phyloP scores from a whole-genome alignment of 30 jellyfish, hydroid and myxozoan species.

The Pelagia noctiluca region DNA sequence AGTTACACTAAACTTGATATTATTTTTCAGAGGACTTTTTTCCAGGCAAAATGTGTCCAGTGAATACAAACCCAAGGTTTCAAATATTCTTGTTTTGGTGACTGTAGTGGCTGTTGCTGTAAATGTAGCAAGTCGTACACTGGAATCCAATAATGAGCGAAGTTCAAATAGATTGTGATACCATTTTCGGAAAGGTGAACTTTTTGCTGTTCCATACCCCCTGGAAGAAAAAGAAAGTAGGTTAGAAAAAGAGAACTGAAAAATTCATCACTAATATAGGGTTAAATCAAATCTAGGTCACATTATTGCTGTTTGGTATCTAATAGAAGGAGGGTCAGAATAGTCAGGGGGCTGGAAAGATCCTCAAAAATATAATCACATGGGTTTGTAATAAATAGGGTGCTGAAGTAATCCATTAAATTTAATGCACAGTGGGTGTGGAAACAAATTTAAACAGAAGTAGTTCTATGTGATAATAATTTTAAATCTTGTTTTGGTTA shows the following conservation, averaged over 20 bases:
- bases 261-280: neutral
- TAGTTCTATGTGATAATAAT: neutral
- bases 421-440: conserved; percentile 2
- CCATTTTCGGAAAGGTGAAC: conserved; percentile 50
- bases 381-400: neutral
- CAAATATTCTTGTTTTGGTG: conserved; percentile 33
- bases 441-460: neutral
- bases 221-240: neutral
- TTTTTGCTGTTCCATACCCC: conserved; percentile 43
- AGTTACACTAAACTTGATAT: conserved; percentile 19
- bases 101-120: conserved; percentile 43
- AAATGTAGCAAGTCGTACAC: conserved; percentile 19
- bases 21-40: conserved; percentile 21
- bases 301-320: neutral
- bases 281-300: neutral
- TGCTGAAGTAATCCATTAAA: neutral
- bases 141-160: conserved; percentile 15
- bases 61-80: conserved; percentile 9
- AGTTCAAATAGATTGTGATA: conserved; percentile 28
- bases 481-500: neutral
- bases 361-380: neutral
- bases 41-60: conserved; percentile 31
- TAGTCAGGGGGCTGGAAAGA: neutral
- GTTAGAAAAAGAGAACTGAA: neutral
- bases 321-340: neutral